Percentiles rank a stretch among this genome's conserved stretches.
phyloP scores from a whole-genome alignment of 2,888 invertebrate genomes.

The Cloeon dipterum region DNA sequence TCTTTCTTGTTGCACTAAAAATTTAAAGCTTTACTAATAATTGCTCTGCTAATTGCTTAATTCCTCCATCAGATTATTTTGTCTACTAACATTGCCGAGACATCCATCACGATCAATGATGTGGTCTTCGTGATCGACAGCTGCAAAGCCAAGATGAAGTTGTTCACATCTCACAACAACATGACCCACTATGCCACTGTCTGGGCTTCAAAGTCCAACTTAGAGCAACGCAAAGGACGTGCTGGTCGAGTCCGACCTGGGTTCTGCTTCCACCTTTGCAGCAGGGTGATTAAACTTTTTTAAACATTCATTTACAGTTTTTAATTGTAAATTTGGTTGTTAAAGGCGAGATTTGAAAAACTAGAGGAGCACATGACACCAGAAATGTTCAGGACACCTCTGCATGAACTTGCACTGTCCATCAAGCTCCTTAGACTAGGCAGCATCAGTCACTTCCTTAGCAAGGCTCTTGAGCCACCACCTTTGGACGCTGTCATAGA shows the following conservation, averaged over 20 bases:
- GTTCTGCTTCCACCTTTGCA: constrained; percentile 83
- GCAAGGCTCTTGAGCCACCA: constrained; percentile 89
- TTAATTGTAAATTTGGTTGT: constrained; percentile 1
- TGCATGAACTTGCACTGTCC: constrained; percentile 82
- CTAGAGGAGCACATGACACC: constrained; percentile 83
- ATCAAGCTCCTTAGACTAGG: constrained; percentile 79
- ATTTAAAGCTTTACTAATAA: background rate
- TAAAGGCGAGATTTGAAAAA: constrained; percentile 36
- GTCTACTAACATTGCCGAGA: constrained; percentile 95
- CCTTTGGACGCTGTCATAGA: constrained; percentile 96
- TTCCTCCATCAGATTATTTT: constrained; percentile 50
- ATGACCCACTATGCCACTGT: constrained; percentile 97
- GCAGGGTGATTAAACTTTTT: constrained; percentile 15
- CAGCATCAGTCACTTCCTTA: constrained; percentile 79
- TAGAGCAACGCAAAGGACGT: constrained; percentile 85
- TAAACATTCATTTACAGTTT: background rate
- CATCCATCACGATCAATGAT: constrained; percentile 94
- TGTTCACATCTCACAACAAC: constrained; percentile 95
- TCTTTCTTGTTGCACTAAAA: background rate
- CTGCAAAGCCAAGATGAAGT: constrained; percentile 91
- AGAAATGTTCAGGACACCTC: constrained; percentile 92
- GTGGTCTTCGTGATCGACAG: constrained; percentile 95
- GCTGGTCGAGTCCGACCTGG: constrained; percentile 91
- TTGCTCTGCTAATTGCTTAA: constrained; percentile 1
- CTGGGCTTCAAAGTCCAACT: constrained; percentile 83